Base-by-base conservation (phyloP, 2,113 vertebrate genomes). In the Rhea americana region DNA sequence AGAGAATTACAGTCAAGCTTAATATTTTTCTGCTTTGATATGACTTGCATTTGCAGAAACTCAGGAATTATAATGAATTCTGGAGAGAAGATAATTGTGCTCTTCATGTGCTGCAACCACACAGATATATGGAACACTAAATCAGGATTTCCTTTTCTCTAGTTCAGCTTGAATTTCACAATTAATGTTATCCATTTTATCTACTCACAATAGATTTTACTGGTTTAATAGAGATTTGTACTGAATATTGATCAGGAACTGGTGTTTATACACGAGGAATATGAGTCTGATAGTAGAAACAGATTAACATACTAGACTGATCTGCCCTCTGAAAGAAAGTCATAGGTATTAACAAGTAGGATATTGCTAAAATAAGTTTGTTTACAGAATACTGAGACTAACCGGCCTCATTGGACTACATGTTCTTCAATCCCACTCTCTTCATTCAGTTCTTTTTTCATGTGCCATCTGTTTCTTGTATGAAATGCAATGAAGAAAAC, bases 401-500 rank as follows among this genome's bases (percentile, higher is more conserved):
- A 47, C 41, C 73, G 63, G 24, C 55, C 85, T 82, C 3, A 39
- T 1, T 63, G 63, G 24, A 59, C 63, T 66, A 71, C 19, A 51
- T 55, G 74, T 30, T 74, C 39, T 48, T 10, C 50, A 89, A 35
- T 11, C 3, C 22, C 25, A 35, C 12, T 74, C 30, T 70, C 43
- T 63, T 50, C 28, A 43, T 72, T 80, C 7, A 59, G 48, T 18
- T 63, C 20, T 39, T 73, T 82, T 77, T 85, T 71, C 18, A n/a
- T 81, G 80, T 95, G 32, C 45, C 51, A 78, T 77, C 59, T 91
- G 17, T 83, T 91, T 85, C 72, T 92, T 80, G 35, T 41, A 63
- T 43, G 48, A 93, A 94, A 87, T 28, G 85, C 14, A 77, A 71
- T 67, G 41, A 87, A 87, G 32, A 89, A 89, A 93, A 59, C 55